A percentile compares a stretch with the other conserved stretches of the same genome.
These are phyloP conservation scores for Crambe crambe DNA, from an alignment of 37 sponge, comb jelly and placozoan species.

Conservation along the genomic window DNA sequence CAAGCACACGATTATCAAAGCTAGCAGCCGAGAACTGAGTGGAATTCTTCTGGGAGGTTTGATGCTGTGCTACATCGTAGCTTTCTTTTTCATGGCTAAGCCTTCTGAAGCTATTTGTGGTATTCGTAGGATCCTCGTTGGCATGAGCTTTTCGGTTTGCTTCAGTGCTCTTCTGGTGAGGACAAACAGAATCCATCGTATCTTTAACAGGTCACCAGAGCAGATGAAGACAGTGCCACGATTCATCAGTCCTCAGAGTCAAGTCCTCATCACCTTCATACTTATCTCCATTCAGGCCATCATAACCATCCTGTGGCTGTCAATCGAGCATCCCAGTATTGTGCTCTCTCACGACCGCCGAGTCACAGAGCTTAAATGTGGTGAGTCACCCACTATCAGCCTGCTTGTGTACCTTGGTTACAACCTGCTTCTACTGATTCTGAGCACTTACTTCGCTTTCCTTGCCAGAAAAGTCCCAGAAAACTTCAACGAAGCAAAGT, in stretches of 20 bases:
- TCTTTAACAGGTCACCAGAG: slow-evolving; percentile 42
- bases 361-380: slow-evolving; percentile 37
- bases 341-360: neutral
- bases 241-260: slow-evolving; percentile 32
- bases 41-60: slow-evolving; percentile 51
- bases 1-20: slow-evolving; percentile 57
- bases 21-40: slow-evolving; percentile 75
- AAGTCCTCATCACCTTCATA: slow-evolving; percentile 54
- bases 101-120: slow-evolving; percentile 52
- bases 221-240: neutral
- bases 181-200: slow-evolving; percentile 62
- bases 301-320: slow-evolving; percentile 37
- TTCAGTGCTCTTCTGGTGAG: slow-evolving; percentile 67
- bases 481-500: slow-evolving; percentile 71
- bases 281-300: slow-evolving; percentile 47
- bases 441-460: slow-evolving; percentile 62
- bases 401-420: slow-evolving; percentile 29
- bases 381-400: slow-evolving; percentile 15
- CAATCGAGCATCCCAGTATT: slow-evolving; percentile 14
- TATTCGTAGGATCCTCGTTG: slow-evolving; percentile 41
- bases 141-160: slow-evolving; percentile 50
- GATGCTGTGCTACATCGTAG: slow-evolving; percentile 40
- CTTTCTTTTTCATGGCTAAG: slow-evolving; percentile 52
- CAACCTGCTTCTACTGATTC: slow-evolving; percentile 47
- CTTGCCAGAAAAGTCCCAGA: slow-evolving; percentile 60